Evolutionary conservation across 2,113 vertebrate genomes (phyloP).

Genomic region (Prionailurus bengalensis): DNA sequence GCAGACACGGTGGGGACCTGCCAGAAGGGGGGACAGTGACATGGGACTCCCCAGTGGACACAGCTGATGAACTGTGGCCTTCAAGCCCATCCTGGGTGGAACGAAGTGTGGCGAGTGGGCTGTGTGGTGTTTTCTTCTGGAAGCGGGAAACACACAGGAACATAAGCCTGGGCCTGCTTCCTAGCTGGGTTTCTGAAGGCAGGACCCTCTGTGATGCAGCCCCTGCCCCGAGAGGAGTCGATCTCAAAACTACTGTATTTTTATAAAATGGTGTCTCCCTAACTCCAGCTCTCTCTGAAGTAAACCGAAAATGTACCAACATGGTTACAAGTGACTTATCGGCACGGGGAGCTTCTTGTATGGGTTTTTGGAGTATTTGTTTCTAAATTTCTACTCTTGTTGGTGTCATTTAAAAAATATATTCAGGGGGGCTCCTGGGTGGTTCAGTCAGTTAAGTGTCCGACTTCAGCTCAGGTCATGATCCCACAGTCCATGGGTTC

Average conservation of each 20-base stretch:
- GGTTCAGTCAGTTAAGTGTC: too few relatives aligned
- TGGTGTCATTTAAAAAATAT: neutral
- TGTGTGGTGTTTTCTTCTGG: neutral
- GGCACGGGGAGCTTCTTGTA: neutral
- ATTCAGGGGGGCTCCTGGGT: too few relatives aligned
- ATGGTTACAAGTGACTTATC: neutral
- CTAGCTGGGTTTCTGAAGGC: neutral
- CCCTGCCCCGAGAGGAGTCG: neutral
- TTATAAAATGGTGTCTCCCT: neutral
- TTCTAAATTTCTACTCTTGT: neutral
- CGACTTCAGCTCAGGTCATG: too few relatives aligned
- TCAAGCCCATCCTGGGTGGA: accelerated
- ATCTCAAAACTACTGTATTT: neutral
- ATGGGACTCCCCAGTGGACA: neutral
- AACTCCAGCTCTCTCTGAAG: neutral
- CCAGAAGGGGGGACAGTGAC: neutral
- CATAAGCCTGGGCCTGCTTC: neutral
- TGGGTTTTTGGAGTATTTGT: neutral
- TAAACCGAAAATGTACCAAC: neutral
- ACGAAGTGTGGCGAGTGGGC: neutral
- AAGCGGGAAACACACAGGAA: neutral
- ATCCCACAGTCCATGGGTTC: too few relatives aligned
- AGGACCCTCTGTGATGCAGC: neutral
- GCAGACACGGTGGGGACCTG: neutral
- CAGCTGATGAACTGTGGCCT: neutral